Percentiles rank a stretch among this genome's conserved stretches.
Conservation (phyloP, 2,113 vertebrate species). For the Neopipo cinnamomea region DNA sequence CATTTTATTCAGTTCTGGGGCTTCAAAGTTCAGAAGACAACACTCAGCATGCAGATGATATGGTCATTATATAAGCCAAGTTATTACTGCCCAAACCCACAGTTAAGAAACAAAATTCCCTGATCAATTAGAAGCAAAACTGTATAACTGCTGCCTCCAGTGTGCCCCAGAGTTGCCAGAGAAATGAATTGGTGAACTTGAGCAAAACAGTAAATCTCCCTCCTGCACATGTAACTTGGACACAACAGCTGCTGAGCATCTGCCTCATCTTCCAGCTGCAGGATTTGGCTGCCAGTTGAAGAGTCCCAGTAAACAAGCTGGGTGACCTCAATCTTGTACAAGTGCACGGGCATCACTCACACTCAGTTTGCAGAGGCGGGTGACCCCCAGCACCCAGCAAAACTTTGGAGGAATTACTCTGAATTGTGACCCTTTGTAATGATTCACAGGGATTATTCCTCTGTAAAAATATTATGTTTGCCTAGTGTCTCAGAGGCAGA, state of each 20-base stretch:
- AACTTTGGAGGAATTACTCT: background rate
- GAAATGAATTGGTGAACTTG: background rate
- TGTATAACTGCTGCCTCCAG: background rate
- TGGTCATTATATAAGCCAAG: background rate
- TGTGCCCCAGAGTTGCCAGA: background rate
- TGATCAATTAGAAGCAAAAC: background rate
- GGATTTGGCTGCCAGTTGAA: background rate
- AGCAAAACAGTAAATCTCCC: background rate
- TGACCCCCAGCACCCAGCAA: background rate
- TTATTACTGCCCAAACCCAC: rapidly evolving
- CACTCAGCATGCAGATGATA: background rate
- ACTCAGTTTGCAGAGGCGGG: background rate
- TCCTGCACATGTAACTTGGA: background rate
- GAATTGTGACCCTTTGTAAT: background rate
- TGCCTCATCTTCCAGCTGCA: background rate
- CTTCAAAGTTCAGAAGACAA: background rate
- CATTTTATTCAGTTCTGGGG: background rate
- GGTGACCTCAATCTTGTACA: background rate
- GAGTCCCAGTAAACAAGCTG: background rate
- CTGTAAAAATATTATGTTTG: background rate
- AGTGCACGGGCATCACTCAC: rapidly evolving
- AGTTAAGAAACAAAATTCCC: background rate
- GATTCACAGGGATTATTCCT: background rate
- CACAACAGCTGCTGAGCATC: background rate
- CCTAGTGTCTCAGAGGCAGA: background rate